Evolutionary conservation across 2,113 vertebrate genomes (phyloP), one percentile per base, ranked within the genome.

Genomic region (Herpetotheres cachinnans): DNA sequence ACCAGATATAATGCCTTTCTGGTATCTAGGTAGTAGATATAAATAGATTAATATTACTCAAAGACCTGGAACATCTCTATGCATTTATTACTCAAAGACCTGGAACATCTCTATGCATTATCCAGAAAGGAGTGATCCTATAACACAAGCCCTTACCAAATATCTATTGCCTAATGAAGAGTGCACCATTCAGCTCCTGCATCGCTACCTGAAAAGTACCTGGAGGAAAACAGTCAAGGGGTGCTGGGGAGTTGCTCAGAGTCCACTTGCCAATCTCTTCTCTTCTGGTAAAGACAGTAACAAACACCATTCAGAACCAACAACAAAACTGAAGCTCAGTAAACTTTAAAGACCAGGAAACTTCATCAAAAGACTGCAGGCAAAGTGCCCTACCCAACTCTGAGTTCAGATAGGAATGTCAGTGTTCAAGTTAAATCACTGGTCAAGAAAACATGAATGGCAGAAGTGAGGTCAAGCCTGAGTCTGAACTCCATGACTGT

Each of bases 31-130:
- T 82, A 95, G 92, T 46, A 76, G 95, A 88, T 96, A 94, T 87
- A 95, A 97, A 95, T 91, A 91, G 96, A 85, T 87, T 67, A 87
- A 87, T 84, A 80, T 88, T 90, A 85, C 84, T 95, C 70, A 92
- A 66, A 90, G 58, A 76, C 84, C 81, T 78, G 81, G 47, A 82
- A 69, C 3, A 22, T 16, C 78, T 87, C 54, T 38, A 0, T 61
- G 49, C 61, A 47, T 74, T 79, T 84, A 80, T 88, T 90, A 85
- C 84, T 95, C 70, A 92, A 66, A 90, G 58, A 76, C 84, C 81
- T 78, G 81, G 47, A 82, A 69, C 3, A 22, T 16, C 78, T 87
- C 54, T 38, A 0, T 61, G 49, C 61, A 47, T 74, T 79, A 91
- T 27, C 73, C 69, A 89, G 52, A 66, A 52, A 71, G 56, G 25